Evolutionary conservation across 1,140 invertebrate species (phyloP), one percentile per base, ranked within the genome.

Genomic region (Monomorium pharaonis): DNA sequence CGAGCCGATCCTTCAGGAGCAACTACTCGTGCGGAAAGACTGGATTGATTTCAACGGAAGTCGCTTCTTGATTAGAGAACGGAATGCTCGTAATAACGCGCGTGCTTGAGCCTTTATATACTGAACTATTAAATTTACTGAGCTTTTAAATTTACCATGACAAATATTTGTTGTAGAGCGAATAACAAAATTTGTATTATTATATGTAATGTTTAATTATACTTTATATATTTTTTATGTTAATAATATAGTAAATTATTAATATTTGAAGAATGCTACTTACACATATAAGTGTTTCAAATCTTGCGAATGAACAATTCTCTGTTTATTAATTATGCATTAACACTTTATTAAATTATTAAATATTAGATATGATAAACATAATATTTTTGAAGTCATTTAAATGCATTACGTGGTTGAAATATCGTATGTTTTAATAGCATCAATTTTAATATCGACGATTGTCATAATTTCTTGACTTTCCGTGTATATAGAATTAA

Each of bases 1-100:
- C 49, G 30, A 84, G 49, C 47, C 62, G 56, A 84, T 49, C 56
- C 37, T 49, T 47, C 44, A 18, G 30, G 18, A 10, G 21, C 67
- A 44, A 44, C 47, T 63, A 74, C 14, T 75, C 74, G 80, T 49
- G 51, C 74, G 75, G 76, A 90, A 89, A 85, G 62, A 47, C 27
- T 65, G 63, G 72, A 90, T 90, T 91, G 87, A 88, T 90, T 75
- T 83, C 75, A 42, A 74, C 33, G 27, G 63, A 72, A 87, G 47
- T 89, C 84, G 86, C 54, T 85, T 85, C 51, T 63, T 63, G 72
- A 89, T 89, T 86, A 80, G 76, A 89, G 75, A 54, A 49, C 62
- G 70, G 75, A 65, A 24, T n/a, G n/a, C 63, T 7, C 14, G 37
- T 74, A 83, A 83, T 83, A 83, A 72, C 67, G 78, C 67, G 49